Percentiles rank a stretch among this genome's conserved stretches.
These are phyloP conservation scores for Pilophorus perplexus DNA, from an alignment of 2,888 invertebrate species.

Conservation along the genomic window DNA sequence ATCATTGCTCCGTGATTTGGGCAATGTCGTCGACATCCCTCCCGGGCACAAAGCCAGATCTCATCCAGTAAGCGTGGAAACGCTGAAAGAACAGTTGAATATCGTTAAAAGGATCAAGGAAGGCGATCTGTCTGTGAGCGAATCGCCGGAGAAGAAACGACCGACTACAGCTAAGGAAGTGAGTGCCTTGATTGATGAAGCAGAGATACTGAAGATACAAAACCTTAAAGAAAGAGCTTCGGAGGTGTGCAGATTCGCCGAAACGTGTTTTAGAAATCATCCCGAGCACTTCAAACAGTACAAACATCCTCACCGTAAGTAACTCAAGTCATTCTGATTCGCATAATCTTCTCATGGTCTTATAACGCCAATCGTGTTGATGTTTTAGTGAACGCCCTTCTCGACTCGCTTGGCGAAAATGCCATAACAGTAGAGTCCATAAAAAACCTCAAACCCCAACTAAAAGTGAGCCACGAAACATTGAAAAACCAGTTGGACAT, in stretches of 20 bases:
- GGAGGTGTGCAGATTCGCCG: conserved; percentile 58
- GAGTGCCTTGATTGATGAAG: background rate
- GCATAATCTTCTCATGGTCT: background rate
- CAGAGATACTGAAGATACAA: background rate
- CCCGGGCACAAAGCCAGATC: background rate
- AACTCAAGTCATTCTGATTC: too few relatives aligned
- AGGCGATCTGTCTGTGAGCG: background rate
- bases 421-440: conserved; percentile 52
- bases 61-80: conserved; percentile 1
- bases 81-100: conserved; percentile 17
- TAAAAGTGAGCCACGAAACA: conserved; percentile 52
- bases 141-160: background rate
- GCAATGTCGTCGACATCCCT: conserved; percentile 6
- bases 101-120: conserved; percentile 19
- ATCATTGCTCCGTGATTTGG: conserved; percentile 3
- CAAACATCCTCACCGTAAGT: conserved; percentile 75
- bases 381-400: conserved; percentile 64
- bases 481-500: conserved; percentile 63
- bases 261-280: conserved; percentile 78
- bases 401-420: conserved; percentile 55
- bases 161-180: background rate
- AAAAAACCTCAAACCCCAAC: conserved; percentile 59
- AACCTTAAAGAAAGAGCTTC: background rate
- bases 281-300: conserved; percentile 80
- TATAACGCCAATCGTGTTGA: too few relatives aligned